These are phyloP conservation scores for Anoplopoma fimbria DNA, from an alignment of 2,113 vertebrate genomes.

Conservation along the genomic window DNA sequence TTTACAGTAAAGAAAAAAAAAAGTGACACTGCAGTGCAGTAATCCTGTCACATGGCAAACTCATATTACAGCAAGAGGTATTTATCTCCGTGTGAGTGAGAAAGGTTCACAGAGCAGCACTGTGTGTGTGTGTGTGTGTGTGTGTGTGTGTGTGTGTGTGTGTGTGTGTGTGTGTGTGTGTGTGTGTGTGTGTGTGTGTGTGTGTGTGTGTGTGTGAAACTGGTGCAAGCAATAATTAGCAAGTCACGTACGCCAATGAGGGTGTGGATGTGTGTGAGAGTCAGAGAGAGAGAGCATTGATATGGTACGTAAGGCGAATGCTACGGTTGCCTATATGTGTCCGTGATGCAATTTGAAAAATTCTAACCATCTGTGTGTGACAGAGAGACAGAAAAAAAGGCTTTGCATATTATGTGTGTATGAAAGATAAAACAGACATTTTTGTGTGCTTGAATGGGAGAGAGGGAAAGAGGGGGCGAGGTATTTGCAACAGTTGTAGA, in stretches of 20 bases:
- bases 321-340: neutral
- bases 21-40: constrained; percentile 25
- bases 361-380: no score
- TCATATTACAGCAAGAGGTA: constrained; percentile 28
- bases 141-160: constrained; percentile 8
- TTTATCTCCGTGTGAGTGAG: neutral
- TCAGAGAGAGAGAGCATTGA: neutral
- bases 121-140: constrained; percentile 5
- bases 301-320: neutral
- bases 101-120: neutral
- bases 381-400: neutral
- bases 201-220: constrained; percentile 15
- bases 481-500: neutral
- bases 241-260: neutral
- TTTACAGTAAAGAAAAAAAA: constrained; percentile 22
- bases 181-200: constrained; percentile 20
- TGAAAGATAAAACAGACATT: neutral
- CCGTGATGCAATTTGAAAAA: neutral
- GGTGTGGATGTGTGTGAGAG: neutral
- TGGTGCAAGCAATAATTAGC: neutral
- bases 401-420: constrained; percentile 6
- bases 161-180: constrained; percentile 21
- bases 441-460: neutral
- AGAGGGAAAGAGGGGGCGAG: neutral
- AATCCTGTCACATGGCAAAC: constrained; percentile 54